These are phyloP conservation scores for Eupithecia tripunctaria DNA, from an alignment of 2,888 invertebrate species.

Conservation along the genomic window DNA sequence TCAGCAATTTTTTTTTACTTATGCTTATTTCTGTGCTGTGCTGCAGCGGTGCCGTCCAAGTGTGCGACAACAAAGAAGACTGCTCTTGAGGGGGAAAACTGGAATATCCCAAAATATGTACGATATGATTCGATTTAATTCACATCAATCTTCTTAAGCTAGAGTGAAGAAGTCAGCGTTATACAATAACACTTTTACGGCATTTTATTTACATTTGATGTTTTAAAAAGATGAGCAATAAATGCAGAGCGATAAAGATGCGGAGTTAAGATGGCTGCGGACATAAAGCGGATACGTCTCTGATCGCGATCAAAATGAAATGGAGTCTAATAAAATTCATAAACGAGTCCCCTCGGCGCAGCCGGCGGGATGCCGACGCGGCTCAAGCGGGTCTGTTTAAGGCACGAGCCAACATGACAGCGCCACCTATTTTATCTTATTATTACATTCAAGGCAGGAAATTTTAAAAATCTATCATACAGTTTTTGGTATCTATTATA, in stretches of 20 bases:
- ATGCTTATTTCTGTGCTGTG: no score
- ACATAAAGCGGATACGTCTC: background rate
- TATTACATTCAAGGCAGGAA: no score
- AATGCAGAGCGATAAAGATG: background rate
- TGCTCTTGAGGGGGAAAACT: no score
- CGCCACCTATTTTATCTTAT: no score
- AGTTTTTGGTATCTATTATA: no score
- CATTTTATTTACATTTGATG: background rate
- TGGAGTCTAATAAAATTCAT: background rate
- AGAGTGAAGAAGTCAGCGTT: background rate
- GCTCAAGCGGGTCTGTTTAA: background rate
- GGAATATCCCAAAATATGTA: no score
- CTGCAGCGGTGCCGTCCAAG: no score
- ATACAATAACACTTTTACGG: background rate
- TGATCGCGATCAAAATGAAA: background rate
- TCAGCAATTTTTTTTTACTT: no score
- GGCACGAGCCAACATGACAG: no score
- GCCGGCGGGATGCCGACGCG: background rate
- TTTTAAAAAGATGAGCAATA: background rate
- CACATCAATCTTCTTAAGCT: background rate
- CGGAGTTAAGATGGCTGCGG: background rate
- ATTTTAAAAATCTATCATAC: no score
- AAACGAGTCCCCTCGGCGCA: background rate
- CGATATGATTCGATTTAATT: background rate
- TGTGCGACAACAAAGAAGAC: no score